Base-by-base conservation (phyloP, 2,113 vertebrate species). In the Peromyscus leucopus region DNA sequence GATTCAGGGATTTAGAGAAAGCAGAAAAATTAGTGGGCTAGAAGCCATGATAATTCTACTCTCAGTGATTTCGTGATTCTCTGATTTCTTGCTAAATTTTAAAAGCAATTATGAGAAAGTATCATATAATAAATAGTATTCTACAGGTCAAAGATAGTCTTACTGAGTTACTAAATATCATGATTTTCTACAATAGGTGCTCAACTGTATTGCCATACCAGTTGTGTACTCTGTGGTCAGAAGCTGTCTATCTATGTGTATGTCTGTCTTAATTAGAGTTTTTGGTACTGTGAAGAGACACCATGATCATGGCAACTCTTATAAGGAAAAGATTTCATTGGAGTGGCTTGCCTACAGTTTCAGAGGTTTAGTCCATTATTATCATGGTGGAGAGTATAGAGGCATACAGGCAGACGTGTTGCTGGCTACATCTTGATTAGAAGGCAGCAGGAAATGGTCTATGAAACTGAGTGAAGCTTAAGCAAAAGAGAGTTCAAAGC, bases 21-120 rank as follows among this genome's bases (percentile, higher is more conserved):
- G 36, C n/a, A 80, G 76, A 71, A 89, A 69, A 92, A 42, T 7
- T 7, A 33, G 4, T 95, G 51, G 46, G 9, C 7, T 51, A 51
- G 51, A 51, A 51, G 51, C 51, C 57, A 1, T 84, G 69, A 51
- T 85, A 57, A 80, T 90, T 93, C 51, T 89, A 69, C 61, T 87
- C n/a, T 59, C 74, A 63, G 0, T 76, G 48, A 93, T 90, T 92
- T 96, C 78, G 42, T 39, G 26, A 83, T 95, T 96, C 51, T 86
- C 26, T 79, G 79, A 78, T 78, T 93, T 90, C 4, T 57, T 61
- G 15, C 76, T 82, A 0, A 72, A n/a, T 28, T 93, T 83, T n/a
- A 72, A 82, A 4, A n/a, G 61, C 51, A 42, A 89, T 88, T 83
- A 83, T 93, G 39, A 84, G 61, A 84, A 90, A 85, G 24, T 1